These are phyloP conservation scores for Zaprionus davidi DNA, from an alignment of 1,140 invertebrate species.

Conservation along the genomic window DNA sequence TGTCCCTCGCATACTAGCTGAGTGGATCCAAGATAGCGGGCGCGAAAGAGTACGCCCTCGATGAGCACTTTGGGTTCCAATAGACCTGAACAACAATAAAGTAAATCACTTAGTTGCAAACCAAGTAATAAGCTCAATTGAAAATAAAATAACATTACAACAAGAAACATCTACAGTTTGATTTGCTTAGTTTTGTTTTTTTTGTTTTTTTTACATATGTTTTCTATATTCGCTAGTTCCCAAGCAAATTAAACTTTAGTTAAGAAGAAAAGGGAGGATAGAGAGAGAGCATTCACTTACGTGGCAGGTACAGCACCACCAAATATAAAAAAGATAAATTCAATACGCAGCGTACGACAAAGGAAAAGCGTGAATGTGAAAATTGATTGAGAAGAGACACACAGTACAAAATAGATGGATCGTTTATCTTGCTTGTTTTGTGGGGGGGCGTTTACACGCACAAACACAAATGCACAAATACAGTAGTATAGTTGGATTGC, in stretches of 20 bases:
- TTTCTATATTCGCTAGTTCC: too few species aligned
- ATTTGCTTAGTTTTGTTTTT: conserved; percentile 5
- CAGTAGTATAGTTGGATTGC: background rate
- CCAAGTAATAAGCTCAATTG: background rate
- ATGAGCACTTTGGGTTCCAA: conserved; percentile 97
- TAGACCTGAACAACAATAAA: conserved; percentile 86
- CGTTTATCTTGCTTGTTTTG: background rate
- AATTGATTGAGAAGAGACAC: conserved; percentile 28
- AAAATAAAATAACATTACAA: conserved; percentile 71
- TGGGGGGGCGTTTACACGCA: conserved; percentile 24
- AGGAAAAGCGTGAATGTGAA: conserved; percentile 31
- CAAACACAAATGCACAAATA: background rate
- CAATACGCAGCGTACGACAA: conserved; percentile 44
- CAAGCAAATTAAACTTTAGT: conserved; percentile 2
- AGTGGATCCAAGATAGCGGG: conserved; percentile 98
- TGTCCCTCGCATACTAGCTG: conserved; percentile 99
- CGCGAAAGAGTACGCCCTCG: conserved; percentile 99
- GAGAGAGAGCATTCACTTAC: conserved; percentile 49
- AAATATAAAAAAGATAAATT: conserved; percentile 49
- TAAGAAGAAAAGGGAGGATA: background rate
- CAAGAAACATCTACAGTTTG: background rate
- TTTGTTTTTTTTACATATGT: background rate
- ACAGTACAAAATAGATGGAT: conserved; percentile 13
- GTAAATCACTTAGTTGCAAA: conserved; percentile 1
- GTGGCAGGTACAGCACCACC: conserved; percentile 45